Evolutionary conservation across 2,113 vertebrate species (phyloP).

Genomic region (Campylomormyrus tamandua): DNA sequence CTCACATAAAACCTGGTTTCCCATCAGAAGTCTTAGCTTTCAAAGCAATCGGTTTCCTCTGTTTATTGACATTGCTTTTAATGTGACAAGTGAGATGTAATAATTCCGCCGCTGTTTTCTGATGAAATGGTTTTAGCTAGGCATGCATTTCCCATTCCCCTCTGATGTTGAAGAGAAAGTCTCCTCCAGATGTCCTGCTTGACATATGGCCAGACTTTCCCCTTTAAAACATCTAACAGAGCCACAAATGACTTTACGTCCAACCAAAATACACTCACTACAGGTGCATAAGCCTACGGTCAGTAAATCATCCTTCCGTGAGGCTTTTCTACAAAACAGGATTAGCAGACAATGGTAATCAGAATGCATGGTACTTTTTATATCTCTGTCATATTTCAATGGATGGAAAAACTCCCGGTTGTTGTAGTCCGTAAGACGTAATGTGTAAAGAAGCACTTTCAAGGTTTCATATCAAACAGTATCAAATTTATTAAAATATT

Average conservation of each 20-base stretch:
- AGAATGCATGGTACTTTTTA: not conserved
- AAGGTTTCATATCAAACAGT: not conserved
- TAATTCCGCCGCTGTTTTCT: conserved; percentile 52
- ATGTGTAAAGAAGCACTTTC: not conserved
- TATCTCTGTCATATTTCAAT: not conserved
- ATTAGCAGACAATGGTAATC: not conserved
- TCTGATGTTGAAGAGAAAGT: conserved; percentile 69
- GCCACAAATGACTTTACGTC: conserved; percentile 41
- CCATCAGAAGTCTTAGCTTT: conserved; percentile 57
- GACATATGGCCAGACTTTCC: conserved; percentile 65
- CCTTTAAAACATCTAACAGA: conserved; percentile 66
- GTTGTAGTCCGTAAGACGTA: not conserved
- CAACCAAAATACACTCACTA: not conserved
- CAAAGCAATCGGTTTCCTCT: conserved; percentile 58
- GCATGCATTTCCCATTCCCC: conserved; percentile 72
- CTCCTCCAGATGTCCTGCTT: conserved; percentile 69
- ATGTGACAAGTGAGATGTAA: conserved; percentile 65
- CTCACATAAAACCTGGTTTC: conserved; percentile 49
- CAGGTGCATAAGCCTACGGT: not conserved
- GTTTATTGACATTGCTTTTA: conserved; percentile 69
- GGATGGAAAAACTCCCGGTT: not conserved
- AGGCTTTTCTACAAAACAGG: not conserved
- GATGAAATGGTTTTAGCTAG: conserved; percentile 62
- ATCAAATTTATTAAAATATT: not conserved
- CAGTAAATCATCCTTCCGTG: not conserved